Conservation (phyloP, 2,888 invertebrate species). For the Chironomus riparius region DNA sequence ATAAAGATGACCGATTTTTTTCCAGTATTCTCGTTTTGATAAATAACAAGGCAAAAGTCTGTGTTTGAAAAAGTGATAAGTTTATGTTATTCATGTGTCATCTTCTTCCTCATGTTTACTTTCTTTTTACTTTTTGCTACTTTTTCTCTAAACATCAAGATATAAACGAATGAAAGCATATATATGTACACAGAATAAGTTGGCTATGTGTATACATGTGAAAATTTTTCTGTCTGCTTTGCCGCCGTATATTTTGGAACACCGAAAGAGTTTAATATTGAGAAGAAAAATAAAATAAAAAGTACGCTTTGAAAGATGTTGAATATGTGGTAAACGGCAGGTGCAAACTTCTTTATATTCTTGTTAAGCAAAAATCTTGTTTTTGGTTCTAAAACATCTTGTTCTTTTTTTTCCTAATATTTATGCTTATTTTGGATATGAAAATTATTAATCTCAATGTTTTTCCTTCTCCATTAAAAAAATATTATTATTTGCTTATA, state of each 20-base stretch:
- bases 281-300: not conserved
- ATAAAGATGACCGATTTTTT: slow-evolving; percentile 19
- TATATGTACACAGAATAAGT: too few species aligned
- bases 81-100: not conserved
- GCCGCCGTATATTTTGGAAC: not conserved
- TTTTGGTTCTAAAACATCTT: too few species aligned
- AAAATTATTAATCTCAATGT: too few species aligned
- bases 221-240: too few species aligned
- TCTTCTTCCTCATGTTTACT: not conserved
- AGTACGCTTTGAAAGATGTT: not conserved
- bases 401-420: too few species aligned
- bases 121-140: not conserved
- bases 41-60: not conserved
- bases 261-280: not conserved
- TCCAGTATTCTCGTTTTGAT: not conserved
- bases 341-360: not conserved
- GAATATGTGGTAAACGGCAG: not conserved
- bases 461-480: too few species aligned
- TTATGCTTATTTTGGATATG: too few species aligned
- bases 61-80: not conserved
- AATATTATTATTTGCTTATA: too few species aligned
- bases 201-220: too few species aligned
- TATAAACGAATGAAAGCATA: too few species aligned
- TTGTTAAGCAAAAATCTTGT: too few species aligned
- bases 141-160: not conserved